These are phyloP conservation scores for Xestia xanthographa DNA, from an alignment of 2,888 invertebrate genomes.

Conservation along the genomic window DNA sequence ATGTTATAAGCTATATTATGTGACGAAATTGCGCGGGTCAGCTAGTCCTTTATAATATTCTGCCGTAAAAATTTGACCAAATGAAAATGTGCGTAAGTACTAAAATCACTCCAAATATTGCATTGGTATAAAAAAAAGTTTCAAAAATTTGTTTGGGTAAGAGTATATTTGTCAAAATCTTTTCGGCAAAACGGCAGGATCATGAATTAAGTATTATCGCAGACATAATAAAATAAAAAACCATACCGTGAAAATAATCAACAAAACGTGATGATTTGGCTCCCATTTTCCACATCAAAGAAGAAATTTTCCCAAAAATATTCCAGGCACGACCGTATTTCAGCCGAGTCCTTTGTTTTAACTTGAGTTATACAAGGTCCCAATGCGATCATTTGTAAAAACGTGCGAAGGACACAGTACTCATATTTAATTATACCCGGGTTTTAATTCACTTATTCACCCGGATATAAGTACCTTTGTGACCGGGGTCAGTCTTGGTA, in stretches of 20 bases:
- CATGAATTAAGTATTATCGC: background rate
- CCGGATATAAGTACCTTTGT: slow-evolving; percentile 26
- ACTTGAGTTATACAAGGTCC: slow-evolving; percentile 37
- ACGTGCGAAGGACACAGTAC: slow-evolving; percentile 40
- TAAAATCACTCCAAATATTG: no score
- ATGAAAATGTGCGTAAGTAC: no score
- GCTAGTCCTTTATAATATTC: no score
- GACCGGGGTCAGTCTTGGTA: slow-evolving; percentile 16
- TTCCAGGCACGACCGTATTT: slow-evolving; percentile 45
- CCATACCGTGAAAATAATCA: background rate
- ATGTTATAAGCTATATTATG: no score
- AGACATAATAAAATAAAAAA: background rate
- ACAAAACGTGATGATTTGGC: slow-evolving; percentile 6
- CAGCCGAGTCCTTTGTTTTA: slow-evolving; percentile 38
- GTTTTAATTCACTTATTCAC: slow-evolving; percentile 50
- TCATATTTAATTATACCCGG: slow-evolving; percentile 48
- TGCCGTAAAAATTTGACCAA: no score
- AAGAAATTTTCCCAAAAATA: slow-evolving; percentile 26
- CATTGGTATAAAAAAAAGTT: no score
- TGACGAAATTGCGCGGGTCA: no score
- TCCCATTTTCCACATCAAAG: slow-evolving; percentile 19
- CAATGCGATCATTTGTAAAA: slow-evolving; percentile 52
- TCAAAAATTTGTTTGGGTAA: no score
- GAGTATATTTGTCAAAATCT: no score
- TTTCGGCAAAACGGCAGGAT: no score